Percentiles rank a stretch among this genome's conserved stretches.
Conservation (phyloP, 2,113 vertebrate species). For the Grammomys surdaster region DNA sequence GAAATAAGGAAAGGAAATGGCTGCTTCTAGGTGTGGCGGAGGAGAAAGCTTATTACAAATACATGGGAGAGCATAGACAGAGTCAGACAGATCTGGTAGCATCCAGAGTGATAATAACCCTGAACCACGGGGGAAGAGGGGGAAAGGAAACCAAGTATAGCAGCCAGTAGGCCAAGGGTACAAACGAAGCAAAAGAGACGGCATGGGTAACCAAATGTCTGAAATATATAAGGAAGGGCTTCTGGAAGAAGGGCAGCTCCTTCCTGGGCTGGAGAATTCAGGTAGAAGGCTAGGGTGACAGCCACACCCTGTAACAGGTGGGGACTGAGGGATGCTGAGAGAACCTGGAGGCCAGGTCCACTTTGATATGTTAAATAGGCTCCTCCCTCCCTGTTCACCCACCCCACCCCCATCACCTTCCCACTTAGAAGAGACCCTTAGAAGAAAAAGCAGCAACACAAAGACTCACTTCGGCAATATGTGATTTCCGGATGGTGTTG, state of each 20-base stretch:
- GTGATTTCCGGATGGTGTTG: not conserved
- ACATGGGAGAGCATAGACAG: not conserved
- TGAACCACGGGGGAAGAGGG: not conserved
- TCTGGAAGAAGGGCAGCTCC: not conserved
- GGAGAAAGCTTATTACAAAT: not conserved
- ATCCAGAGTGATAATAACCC: not conserved
- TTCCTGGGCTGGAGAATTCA: not conserved
- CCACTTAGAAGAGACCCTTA: not conserved
- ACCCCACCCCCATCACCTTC: not conserved
- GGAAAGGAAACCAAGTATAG: not conserved
- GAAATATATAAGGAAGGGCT: not conserved
- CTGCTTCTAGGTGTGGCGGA: not conserved
- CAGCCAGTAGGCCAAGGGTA: not conserved
- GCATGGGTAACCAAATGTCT: not conserved
- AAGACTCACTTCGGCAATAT: constrained; percentile 17
- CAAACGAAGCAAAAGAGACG: not conserved
- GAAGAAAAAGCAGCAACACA: constrained; percentile 25
- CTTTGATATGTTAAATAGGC: not conserved
- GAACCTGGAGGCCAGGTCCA: not conserved
- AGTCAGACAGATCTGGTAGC: not conserved
- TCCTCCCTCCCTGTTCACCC: not conserved
- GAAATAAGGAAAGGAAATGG: not conserved
- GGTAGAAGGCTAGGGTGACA: not conserved
- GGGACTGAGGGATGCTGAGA: not conserved
- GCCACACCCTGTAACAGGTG: not conserved